Evolutionary conservation across 2,113 vertebrate genomes (phyloP).

Genomic region (Toxostoma redivivum): DNA sequence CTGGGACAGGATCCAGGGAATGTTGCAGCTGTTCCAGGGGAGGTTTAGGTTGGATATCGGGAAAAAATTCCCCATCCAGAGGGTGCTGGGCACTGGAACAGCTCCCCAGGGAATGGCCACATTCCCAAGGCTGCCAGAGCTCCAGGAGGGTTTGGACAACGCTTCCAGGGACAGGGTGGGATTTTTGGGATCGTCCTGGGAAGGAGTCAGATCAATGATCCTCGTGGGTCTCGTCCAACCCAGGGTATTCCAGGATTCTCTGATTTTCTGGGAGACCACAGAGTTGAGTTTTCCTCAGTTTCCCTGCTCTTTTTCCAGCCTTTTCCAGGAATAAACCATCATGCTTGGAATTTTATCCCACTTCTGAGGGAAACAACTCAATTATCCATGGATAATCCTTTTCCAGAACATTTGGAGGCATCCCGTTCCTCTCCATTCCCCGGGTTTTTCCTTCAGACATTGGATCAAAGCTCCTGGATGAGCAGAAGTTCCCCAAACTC

Average conservation of each 20-base stretch:
- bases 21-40: not conserved
- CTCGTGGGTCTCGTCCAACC: not conserved
- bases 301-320: not conserved
- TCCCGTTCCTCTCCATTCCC: not conserved
- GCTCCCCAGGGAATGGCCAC: not conserved
- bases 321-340: not conserved
- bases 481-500: not conserved
- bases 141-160: rapidly evolving
- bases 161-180: no score
- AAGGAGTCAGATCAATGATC: rapidly evolving
- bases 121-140: not conserved
- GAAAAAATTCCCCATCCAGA: not conserved
- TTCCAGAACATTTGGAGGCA: not conserved
- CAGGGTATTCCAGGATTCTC: not conserved
- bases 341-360: not conserved
- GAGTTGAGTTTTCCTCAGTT: not conserved
- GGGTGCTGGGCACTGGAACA: not conserved
- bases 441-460: not conserved
- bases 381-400: not conserved
- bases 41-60: rapidly evolving
- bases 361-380: not conserved
- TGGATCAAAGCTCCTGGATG: not conserved
- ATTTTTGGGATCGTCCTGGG: not conserved
- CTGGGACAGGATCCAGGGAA: not conserved
- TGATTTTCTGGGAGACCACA: not conserved